Evolutionary conservation across 2,888 invertebrate species (phyloP).

Genomic region (Athripsodes cinereus): DNA sequence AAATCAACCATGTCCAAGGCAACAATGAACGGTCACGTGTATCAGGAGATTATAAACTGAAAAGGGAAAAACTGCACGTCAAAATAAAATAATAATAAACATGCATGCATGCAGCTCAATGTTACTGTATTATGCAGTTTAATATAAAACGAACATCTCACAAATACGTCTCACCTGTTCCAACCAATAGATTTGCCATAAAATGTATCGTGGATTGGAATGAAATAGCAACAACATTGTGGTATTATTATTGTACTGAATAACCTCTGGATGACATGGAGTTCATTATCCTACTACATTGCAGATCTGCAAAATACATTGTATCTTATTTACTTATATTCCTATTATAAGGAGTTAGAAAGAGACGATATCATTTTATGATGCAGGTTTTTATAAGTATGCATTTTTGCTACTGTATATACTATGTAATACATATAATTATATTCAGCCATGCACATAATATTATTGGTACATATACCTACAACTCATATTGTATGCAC

Average conservation of each 20-base stretch:
- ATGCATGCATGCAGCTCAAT: background rate
- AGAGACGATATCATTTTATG: no score
- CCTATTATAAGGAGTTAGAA: no score
- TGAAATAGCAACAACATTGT: background rate
- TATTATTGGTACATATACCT: no score
- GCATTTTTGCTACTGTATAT: no score
- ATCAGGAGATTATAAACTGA: constrained; percentile 8
- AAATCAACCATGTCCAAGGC: constrained; percentile 4
- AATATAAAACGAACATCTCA: background rate
- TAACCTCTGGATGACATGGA: background rate
- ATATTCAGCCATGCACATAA: no score
- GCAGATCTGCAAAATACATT: no score
- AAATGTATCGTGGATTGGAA: background rate
- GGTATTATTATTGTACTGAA: no score
- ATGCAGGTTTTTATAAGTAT: no score
- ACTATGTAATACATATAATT: no score
- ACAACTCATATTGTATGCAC: no score
- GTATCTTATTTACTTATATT: background rate
- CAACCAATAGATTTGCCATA: background rate
- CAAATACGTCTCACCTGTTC: background rate
- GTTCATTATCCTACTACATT: constrained; percentile 1
- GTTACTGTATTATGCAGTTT: background rate
- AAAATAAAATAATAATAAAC: no score
- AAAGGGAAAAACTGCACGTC: constrained; percentile 1
- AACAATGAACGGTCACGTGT: constrained; percentile 13